phyloP scores from a whole-genome alignment of 30 jellyfish, hydroid and myxozoan species.

The Euphysa ruthae region DNA sequence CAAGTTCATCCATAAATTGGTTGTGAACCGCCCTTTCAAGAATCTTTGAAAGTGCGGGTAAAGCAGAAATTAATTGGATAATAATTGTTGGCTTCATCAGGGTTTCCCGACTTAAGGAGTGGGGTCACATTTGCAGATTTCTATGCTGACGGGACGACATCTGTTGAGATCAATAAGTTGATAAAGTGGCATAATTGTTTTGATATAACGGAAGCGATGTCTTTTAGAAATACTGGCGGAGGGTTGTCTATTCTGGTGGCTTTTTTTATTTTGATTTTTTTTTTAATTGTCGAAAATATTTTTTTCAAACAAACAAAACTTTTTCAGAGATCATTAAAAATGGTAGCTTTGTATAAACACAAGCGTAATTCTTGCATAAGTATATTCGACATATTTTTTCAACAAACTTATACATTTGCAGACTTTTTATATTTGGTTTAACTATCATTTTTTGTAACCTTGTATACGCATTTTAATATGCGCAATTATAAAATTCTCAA shows the following conservation, averaged over 20 bases:
- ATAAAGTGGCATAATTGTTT: background rate
- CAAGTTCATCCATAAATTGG: slow-evolving; percentile 9
- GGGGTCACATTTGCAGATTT: background rate
- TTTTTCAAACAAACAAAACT: too few relatives aligned
- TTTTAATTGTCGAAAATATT: too few relatives aligned
- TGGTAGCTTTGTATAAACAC: too few relatives aligned
- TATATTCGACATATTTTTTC: too few relatives aligned
- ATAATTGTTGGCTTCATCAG: background rate
- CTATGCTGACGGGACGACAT: background rate
- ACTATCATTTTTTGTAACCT: too few relatives aligned
- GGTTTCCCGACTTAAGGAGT: background rate
- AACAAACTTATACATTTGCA: too few relatives aligned
- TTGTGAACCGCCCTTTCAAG: slow-evolving; percentile 34
- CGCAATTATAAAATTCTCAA: too few relatives aligned
- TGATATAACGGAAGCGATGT: background rate
- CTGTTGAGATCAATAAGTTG: background rate
- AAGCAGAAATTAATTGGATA: background rate
- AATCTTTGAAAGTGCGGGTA: slow-evolving; percentile 15
- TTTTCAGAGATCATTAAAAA: too few relatives aligned
- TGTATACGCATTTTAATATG: too few relatives aligned
- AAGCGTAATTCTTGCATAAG: too few relatives aligned
- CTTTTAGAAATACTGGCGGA: background rate
- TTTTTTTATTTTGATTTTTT: background rate
- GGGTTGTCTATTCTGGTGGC: background rate
- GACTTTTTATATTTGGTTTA: too few relatives aligned